These are phyloP conservation scores for Oncorhynchus clarkii DNA, from an alignment of 2,113 vertebrate species.

Conservation along the genomic window DNA sequence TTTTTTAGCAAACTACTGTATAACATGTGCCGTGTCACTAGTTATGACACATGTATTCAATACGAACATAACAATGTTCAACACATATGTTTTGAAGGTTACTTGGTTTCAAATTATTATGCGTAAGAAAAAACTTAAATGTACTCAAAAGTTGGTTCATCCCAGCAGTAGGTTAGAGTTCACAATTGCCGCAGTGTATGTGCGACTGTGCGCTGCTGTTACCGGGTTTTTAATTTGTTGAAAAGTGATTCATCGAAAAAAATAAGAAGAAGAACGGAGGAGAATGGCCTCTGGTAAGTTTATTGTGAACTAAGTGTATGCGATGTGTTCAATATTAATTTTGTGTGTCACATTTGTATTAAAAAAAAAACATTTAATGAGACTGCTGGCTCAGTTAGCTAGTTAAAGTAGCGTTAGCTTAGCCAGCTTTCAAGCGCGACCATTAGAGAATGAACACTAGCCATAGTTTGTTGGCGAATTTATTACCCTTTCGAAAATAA, in stretches of 20 bases:
- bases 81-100: neutral
- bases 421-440: neutral
- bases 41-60: neutral
- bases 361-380: neutral
- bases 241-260: neutral
- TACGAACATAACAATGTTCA: neutral
- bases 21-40: neutral
- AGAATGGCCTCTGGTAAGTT: slow-evolving; percentile 75
- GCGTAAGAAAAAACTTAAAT: no score
- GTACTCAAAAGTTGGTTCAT: slow-evolving; percentile 4
- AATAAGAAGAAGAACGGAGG: slow-evolving; percentile 9
- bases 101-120: neutral
- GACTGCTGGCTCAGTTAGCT: neutral
- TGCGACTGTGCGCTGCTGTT: slow-evolving; percentile 25
- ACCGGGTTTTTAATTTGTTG: slow-evolving; percentile 50
- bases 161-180: slow-evolving; percentile 34
- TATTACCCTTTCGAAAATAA: neutral
- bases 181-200: slow-evolving; percentile 60
- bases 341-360: neutral
- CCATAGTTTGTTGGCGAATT: neutral
- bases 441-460: neutral
- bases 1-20: neutral
- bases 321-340: neutral
- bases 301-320: no score
- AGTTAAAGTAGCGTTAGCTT: slow-evolving; percentile 12